Base-by-base conservation (phyloP, 2,888 invertebrate species). In the Caenorhabditis zanzibari region DNA sequence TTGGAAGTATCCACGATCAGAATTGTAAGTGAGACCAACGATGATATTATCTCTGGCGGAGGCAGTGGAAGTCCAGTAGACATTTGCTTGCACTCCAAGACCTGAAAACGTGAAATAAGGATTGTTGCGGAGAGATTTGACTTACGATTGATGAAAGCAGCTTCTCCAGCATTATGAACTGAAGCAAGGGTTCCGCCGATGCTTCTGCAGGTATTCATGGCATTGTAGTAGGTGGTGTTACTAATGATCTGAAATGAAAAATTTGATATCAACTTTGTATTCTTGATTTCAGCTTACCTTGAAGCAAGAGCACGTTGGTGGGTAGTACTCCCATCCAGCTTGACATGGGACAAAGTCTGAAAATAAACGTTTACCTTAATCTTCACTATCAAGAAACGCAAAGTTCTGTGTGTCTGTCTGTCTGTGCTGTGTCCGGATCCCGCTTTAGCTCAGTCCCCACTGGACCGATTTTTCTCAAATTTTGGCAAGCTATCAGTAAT, bases 281-380 rank as follows among this genome's bases (percentile, higher is more conserved):
- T n/a, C n/a, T 32, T 4, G 4, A 32, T 4, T 6, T 32, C 32
- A 32, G 6, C 41, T 19, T 28, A 81, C 81, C 32, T 54, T 71
- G 61, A 76, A 80, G 47, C 84, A 84, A 22, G 84, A 49, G 38
- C 84, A 84, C 1, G 84, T 81, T 56, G 71, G 75, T 56, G 84
- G 84, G 47, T 80, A 84, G 54, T 84, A 84, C n/a, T 75, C 80
- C 84, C 84, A 84, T 14, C 84, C 84, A 24, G 71, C 22, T 47
- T 61, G 75, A 47, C 84, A 84, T 61, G 84, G 84, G 22, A 84
- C 80, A 38, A 72, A 75, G 49, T 84, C 84, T 84, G 52, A 38
- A 66, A 68, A n/a, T 1, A 38, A 24, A 28, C 4, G 7, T 6
- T 32, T n/a, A n/a, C n/a, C n/a, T n/a, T n/a, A n/a, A n/a, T n/a